Conservation (phyloP, 1,140 invertebrate species). For the Drosophila littoralis region DNA sequence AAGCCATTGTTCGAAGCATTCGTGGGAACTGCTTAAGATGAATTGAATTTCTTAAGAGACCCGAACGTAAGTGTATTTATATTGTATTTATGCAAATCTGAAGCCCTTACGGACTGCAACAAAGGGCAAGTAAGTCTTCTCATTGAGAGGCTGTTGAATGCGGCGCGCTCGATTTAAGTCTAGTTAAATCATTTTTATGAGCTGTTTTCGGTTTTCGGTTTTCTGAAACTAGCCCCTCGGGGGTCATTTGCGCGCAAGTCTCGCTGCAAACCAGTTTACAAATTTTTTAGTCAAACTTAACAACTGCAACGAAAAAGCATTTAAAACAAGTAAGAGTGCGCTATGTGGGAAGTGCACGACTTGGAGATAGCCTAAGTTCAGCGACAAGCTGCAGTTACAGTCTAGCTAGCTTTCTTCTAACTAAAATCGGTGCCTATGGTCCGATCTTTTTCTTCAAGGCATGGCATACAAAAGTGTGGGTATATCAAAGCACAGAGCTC, state of each 20-base stretch:
- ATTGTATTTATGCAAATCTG: constrained; percentile 29
- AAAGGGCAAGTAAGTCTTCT: constrained; percentile 13
- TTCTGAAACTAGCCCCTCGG: constrained; percentile 21
- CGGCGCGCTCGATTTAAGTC: constrained; percentile 13
- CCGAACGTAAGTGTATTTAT: neutral
- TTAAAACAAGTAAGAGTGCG: constrained; percentile 36
- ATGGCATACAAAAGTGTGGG: too few species aligned
- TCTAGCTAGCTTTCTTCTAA: too few species aligned
- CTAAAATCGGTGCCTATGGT: too few species aligned
- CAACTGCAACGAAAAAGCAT: constrained; percentile 68
- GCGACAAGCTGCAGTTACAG: too few species aligned
- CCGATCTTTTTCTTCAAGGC: too few species aligned
- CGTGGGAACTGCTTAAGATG: constrained; percentile 15
- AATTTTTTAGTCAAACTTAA: constrained; percentile 52
- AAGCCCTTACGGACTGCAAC: constrained; percentile 14
- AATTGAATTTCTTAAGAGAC: constrained; percentile 8
- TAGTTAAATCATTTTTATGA: constrained; percentile 74
- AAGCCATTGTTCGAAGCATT: neutral
- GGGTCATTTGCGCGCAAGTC: constrained; percentile 45
- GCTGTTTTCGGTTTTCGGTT: constrained; percentile 17
- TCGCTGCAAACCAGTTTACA: constrained; percentile 55
- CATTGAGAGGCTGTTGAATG: neutral
- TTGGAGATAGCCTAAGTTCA: too few species aligned
- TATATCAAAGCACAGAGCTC: too few species aligned
- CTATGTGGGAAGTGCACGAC: too few species aligned